Conservation (phyloP, 2,797 vertebrate species). For the Poeciliopsis gracilis region DNA sequence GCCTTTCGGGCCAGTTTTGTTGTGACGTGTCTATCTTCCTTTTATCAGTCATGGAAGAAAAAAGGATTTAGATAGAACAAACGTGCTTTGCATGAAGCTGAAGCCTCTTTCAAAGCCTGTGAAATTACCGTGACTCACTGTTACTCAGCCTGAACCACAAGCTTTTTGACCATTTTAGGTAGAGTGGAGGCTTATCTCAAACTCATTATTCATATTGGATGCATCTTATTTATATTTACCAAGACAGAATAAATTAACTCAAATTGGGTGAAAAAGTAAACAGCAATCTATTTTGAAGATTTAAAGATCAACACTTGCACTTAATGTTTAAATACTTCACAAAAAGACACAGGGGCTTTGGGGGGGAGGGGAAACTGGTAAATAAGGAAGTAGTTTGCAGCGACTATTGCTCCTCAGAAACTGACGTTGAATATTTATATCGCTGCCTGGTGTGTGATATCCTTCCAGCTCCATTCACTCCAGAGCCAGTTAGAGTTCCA, state of each 20-base stretch:
- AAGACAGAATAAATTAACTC: constrained; percentile 32
- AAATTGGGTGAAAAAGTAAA: constrained; percentile 32
- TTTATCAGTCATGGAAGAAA: constrained; percentile 64
- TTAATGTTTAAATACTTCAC: constrained; percentile 7
- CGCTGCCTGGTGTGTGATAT: constrained; percentile 25
- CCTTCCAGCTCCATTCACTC: constrained; percentile 89
- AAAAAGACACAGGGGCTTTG: constrained; percentile 7
- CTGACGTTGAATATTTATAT: constrained; percentile 16
- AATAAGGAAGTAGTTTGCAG: constrained; percentile 20
- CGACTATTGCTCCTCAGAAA: constrained; percentile 1
- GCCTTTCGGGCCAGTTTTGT: constrained; percentile 62
- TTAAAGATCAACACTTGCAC: constrained; percentile 9
- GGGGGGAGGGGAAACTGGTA: constrained; percentile 15
- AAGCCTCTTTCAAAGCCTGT: constrained; percentile 48
- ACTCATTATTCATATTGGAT: constrained; percentile 55
- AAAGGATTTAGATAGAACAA: constrained; percentile 61
- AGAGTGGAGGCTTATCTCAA: constrained; percentile 47
- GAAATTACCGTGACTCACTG: constrained; percentile 51
- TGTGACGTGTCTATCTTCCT: constrained; percentile 58
- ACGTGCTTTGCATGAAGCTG: constrained; percentile 62
- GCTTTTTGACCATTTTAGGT: constrained; percentile 43
- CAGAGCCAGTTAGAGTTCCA: constrained; percentile 96
- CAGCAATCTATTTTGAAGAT: constrained; percentile 44
- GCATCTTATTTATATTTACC: constrained; percentile 50
- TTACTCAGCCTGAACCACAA: constrained; percentile 50